A percentile compares a stretch with the other conserved stretches of the same genome.
These are phyloP conservation scores for Saxidomus purpurata DNA, from an alignment of 1,140 invertebrate species.

Conservation along the genomic window DNA sequence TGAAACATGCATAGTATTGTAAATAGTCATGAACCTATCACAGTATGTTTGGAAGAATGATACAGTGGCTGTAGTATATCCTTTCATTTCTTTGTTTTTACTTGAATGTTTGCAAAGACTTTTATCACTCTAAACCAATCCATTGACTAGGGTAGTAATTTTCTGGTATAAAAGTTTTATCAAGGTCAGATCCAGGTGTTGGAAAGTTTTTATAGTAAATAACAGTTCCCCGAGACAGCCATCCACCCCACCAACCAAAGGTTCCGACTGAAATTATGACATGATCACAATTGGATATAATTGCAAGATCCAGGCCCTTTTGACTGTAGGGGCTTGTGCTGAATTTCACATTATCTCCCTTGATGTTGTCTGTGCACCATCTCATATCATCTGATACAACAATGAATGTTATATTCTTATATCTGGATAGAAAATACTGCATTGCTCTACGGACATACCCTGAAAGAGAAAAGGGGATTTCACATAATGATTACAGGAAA, in stretches of 20 bases:
- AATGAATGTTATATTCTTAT: constrained; percentile 71
- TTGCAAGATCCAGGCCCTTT: constrained; percentile 79
- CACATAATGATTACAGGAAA: not conserved
- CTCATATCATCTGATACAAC: constrained; percentile 74
- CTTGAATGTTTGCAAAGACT: too few species aligned
- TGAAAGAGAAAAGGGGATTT: constrained; percentile 26
- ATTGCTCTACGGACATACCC: constrained; percentile 72
- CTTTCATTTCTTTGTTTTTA: too few species aligned
- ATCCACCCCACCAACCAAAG: constrained; percentile 82
- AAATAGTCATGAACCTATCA: too few species aligned
- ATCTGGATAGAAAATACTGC: constrained; percentile 64
- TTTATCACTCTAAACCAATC: constrained; percentile 68
- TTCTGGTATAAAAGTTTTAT: constrained; percentile 47
- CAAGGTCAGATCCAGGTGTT: constrained; percentile 51
- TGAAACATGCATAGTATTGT: too few species aligned
- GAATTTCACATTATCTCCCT: constrained; percentile 53
- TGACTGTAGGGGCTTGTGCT: constrained; percentile 28
- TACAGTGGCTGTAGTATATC: too few species aligned
- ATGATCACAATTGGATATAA: constrained; percentile 78
- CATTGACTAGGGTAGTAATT: constrained; percentile 74
- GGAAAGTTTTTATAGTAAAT: constrained; percentile 78
- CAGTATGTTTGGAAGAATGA: too few species aligned
- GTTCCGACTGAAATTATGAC: constrained; percentile 79
- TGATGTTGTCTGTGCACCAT: constrained; percentile 72
- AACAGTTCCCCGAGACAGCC: constrained; percentile 74